Evolutionary conservation across 2,888 invertebrate genomes (phyloP).

Genomic region (Ormyrus thymus): DNA sequence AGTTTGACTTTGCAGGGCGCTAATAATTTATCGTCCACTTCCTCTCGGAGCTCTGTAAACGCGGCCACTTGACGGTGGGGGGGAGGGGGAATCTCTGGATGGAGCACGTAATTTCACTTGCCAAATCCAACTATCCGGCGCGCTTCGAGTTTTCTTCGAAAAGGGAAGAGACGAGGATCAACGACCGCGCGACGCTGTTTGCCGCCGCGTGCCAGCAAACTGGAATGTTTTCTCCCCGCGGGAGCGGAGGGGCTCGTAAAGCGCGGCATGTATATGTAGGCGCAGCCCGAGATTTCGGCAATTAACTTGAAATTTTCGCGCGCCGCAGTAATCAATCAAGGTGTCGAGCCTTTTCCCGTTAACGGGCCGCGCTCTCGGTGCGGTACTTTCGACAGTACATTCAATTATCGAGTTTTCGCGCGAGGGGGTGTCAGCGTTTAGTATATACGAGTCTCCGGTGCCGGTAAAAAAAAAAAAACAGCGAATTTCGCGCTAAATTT

Average conservation of each 20-base stretch:
- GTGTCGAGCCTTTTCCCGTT: conserved; percentile 11
- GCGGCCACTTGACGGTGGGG: background rate
- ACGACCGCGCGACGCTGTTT: background rate
- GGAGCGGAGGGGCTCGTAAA: background rate
- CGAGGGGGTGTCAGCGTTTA: background rate
- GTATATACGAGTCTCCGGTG: background rate
- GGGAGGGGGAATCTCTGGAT: background rate
- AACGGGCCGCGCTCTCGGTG: background rate
- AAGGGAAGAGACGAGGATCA: background rate
- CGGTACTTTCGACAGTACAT: conserved; percentile 21
- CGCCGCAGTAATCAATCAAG: conserved; percentile 38
- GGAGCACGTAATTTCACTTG: background rate
- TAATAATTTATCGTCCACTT: conserved; percentile 16
- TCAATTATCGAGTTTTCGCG: conserved; percentile 38
- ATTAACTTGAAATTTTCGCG: conserved; percentile 31
- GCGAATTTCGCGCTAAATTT: no score
- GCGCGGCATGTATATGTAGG: no score
- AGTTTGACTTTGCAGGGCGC: background rate
- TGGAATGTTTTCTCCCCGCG: background rate
- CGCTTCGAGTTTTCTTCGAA: background rate
- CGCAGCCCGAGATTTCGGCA: conserved; percentile 17
- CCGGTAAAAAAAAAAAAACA: no score
- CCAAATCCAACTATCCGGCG: background rate
- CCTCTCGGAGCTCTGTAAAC: background rate
- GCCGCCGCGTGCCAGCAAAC: background rate